phyloP scores from a whole-genome alignment of 2,797 vertebrate species.

The Muraenolepis orangiensis region DNA sequence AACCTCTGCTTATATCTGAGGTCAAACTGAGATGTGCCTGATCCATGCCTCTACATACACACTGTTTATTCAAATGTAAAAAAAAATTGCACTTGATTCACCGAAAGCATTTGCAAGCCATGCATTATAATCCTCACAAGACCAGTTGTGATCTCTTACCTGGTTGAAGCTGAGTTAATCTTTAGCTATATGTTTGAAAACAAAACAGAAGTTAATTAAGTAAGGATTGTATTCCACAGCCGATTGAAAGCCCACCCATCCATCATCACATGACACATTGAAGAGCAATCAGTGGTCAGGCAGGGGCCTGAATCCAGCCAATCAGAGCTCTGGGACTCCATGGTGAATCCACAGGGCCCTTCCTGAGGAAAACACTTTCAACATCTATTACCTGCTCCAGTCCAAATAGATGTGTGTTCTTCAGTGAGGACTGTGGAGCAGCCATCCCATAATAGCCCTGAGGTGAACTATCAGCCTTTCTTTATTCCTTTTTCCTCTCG shows the following conservation, averaged over 20 bases:
- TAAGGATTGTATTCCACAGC: not conserved
- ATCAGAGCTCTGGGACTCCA: not conserved
- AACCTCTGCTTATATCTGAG: not conserved
- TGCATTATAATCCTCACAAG: not conserved
- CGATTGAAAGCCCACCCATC: not conserved
- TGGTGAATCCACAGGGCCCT: not conserved
- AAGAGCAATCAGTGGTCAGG: not conserved
- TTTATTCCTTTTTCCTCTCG: not conserved
- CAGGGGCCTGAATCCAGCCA: not conserved
- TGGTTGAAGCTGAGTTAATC: not conserved
- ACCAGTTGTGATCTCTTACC: no score
- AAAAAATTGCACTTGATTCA: not conserved
- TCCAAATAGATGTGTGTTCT: not conserved
- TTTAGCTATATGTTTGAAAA: not conserved
- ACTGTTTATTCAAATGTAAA: not conserved
- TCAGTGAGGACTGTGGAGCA: not conserved
- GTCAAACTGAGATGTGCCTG: not conserved
- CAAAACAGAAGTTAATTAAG: not conserved
- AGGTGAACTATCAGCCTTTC: not conserved
- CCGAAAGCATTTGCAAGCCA: not conserved
- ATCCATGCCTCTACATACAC: not conserved
- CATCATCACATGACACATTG: not conserved
- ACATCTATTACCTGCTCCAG: not conserved
- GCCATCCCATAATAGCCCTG: not conserved
- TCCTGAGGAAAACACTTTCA: slow-evolving; percentile 2